Conservation (phyloP, 1,140 invertebrate genomes). For the Oscheius sp. region DNA sequence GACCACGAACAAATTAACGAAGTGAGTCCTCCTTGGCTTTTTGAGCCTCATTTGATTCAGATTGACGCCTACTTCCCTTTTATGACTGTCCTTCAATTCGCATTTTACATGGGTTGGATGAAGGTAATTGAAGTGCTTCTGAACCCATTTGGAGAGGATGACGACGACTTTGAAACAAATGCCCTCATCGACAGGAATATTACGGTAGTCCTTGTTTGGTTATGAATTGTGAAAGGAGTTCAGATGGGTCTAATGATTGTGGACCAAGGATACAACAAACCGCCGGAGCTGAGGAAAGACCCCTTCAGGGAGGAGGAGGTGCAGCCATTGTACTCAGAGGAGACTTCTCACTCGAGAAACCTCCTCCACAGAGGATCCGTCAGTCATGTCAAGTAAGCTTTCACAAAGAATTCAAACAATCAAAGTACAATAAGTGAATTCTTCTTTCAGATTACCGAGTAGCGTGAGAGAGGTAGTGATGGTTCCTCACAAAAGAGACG, state of each 20-base stretch:
- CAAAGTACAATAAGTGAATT: background rate
- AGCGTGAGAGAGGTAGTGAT: background rate
- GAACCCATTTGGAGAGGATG: conserved; percentile 88
- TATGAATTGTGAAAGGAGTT: no score
- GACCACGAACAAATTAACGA: conserved; percentile 21
- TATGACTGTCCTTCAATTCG: conserved; percentile 80
- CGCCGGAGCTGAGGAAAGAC: conserved; percentile 35
- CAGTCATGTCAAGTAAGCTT: background rate
- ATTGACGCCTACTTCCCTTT: conserved; percentile 82
- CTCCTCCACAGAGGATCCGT: conserved; percentile 15
- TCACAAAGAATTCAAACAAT: background rate
- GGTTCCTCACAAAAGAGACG: background rate
- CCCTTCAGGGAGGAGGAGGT: conserved; percentile 35
- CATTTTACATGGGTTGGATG: conserved; percentile 93
- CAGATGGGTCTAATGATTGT: conserved; percentile 36
- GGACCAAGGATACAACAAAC: conserved; percentile 19
- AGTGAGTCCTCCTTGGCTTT: conserved; percentile 12
- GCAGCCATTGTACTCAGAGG: conserved; percentile 30
- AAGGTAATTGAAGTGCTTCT: conserved; percentile 76
- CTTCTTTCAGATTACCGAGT: background rate
- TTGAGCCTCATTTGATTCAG: conserved; percentile 23
- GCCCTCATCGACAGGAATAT: conserved; percentile 37
- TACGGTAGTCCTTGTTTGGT: no score
- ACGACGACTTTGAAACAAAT: conserved; percentile 50
- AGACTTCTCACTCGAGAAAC: conserved; percentile 26